Evolutionary conservation across 2,888 invertebrate species (phyloP), one percentile per base, ranked within the genome.

Genomic region (Andrena chrysosceles): DNA sequence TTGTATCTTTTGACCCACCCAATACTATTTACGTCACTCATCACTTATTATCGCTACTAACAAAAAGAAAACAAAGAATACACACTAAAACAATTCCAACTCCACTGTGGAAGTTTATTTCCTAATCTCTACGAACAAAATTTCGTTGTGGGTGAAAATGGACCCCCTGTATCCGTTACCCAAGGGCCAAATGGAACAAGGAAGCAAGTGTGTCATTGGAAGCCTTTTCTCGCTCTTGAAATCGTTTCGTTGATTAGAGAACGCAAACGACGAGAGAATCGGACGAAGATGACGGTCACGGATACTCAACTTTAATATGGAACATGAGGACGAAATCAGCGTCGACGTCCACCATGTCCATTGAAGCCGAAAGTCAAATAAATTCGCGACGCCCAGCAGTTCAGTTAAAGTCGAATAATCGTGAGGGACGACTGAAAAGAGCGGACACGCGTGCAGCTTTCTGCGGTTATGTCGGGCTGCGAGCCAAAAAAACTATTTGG

Each of bases 301-400:
- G 80, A 81, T 92, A 93, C 93, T 93, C 92, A 93, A 92, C 93
- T 93, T 91, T 67, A 42, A 42, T 42, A 91, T 82, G 90, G 84
- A 93, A 89, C 72, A 92, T 89, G 68, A 93, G 86, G 59, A 91
- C 87, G 63, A 92, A 81, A 74, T 93, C 93, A 71, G 88, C 91
- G 63, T 93, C 93, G 81, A 93, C 91, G 75, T 93, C 93, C 73
- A 91, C 75, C 66, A 78, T 90, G 82, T 93, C 93, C 93, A 93
- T 93, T 23, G 6, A 74, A 13, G 35, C 29, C 23, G 7, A 0
- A 31, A 26, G 7, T 10, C 29, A 5, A 48, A 67, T 59, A 56
- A 8, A n/a, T 8, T 31, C 31, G 26, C n/a, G 4, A 20, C 23
- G 10, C 16, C 10, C 2, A 23, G 8, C 29, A 16, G 31, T 35